Evolutionary conservation across 1,140 invertebrate species (phyloP).

Genomic region (Ericerus pela): DNA sequence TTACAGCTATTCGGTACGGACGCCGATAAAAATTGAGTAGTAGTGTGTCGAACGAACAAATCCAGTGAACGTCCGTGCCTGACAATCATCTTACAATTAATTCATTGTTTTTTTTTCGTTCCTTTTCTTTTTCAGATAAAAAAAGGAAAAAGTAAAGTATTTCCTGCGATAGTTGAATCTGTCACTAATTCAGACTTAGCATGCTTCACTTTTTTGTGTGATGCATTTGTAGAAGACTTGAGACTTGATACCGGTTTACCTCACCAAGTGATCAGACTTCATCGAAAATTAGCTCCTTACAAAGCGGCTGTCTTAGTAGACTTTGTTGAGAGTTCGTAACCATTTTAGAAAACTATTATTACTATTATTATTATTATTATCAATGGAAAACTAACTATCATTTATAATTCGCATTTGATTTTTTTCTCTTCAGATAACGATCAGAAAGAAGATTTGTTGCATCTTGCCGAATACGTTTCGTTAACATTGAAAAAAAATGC

Average conservation of each 20-base stretch:
- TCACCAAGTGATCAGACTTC: slow-evolving; percentile 39
- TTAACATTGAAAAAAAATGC: slow-evolving; percentile 30
- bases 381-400: background rate
- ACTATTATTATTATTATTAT: slow-evolving; percentile 26
- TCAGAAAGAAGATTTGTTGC: slow-evolving; percentile 27
- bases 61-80: background rate
- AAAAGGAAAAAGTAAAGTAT: slow-evolving; percentile 30
- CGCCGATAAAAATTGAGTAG: background rate
- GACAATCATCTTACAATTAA: background rate
- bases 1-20: background rate
- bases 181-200: slow-evolving; percentile 40
- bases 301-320: no score
- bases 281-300: slow-evolving; percentile 55
- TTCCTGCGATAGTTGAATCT: slow-evolving; percentile 36
- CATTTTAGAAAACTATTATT: slow-evolving; percentile 30
- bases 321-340: no score
- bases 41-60: background rate
- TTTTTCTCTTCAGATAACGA: slow-evolving; percentile 11
- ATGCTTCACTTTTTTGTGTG: slow-evolving; percentile 42
- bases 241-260: slow-evolving; percentile 22
- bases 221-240: slow-evolving; percentile 36
- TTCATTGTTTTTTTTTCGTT: slow-evolving; percentile 15
- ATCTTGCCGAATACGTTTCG: slow-evolving; percentile 32
- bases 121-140: slow-evolving; percentile 32
- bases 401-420: background rate